These are phyloP conservation scores for Pteruthius melanotis DNA, from an alignment of 2,113 vertebrate genomes.

Conservation along the genomic window DNA sequence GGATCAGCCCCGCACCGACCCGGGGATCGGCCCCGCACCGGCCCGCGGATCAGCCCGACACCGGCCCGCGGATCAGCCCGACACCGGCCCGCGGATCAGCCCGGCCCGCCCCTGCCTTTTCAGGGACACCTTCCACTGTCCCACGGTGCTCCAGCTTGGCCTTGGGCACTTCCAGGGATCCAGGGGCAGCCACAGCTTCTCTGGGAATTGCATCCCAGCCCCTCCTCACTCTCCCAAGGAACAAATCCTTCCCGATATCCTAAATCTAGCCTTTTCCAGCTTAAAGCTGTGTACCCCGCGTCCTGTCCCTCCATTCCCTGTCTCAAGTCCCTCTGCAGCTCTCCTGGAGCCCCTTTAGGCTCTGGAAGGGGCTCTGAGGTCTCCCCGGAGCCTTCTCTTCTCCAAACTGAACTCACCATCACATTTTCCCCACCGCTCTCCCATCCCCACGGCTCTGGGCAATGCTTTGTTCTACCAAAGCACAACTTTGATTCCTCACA, in stretches of 20 bases:
- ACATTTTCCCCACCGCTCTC: neutral
- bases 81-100: too few species aligned
- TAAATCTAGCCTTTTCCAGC: neutral
- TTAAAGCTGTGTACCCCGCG: neutral
- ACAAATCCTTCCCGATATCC: neutral
- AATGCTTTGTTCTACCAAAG: neutral
- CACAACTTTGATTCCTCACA: accelerated
- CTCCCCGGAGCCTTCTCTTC: accelerated
- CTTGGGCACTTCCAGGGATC: neutral
- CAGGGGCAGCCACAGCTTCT: neutral
- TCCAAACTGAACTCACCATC: neutral
- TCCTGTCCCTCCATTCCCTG: neutral
- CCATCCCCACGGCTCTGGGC: neutral
- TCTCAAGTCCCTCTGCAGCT: neutral
- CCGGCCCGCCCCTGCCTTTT: accelerated
- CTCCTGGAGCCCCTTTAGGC: neutral
- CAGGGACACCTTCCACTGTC: neutral
- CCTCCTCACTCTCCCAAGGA: neutral
- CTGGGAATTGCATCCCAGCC: neutral
- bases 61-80: too few species aligned
- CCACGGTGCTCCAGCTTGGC: neutral
- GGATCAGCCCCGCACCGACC: too few species aligned
- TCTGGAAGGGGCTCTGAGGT: accelerated
- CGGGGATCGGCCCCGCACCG: too few species aligned
- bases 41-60: too few species aligned